A percentile compares a stretch with the other conserved stretches of the same genome.
phyloP scores from a whole-genome alignment of 2,113 vertebrate genomes.

The Nesoenas mayeri region DNA sequence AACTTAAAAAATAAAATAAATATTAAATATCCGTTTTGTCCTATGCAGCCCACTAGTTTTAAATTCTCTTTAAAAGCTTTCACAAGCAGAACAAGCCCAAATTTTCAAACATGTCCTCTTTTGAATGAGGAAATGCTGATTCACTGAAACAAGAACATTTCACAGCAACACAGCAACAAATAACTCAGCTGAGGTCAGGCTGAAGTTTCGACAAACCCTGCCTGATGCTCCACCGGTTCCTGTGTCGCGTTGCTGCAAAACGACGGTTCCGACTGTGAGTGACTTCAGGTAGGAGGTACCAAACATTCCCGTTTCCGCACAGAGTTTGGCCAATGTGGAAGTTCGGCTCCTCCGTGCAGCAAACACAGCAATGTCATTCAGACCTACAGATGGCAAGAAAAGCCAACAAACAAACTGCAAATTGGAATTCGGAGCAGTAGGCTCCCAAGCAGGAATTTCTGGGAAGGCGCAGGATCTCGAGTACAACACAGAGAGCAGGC shows the following conservation, averaged over 20 bases:
- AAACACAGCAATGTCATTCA: background rate
- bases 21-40: background rate
- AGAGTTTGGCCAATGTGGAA: background rate
- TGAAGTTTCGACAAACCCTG: background rate
- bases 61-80: background rate
- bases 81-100: background rate
- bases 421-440: background rate
- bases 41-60: background rate
- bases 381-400: background rate
- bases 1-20: background rate
- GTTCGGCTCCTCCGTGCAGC: accelerated
- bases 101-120: background rate
- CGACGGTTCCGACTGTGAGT: background rate
- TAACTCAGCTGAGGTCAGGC: background rate
- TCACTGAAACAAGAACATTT: background rate
- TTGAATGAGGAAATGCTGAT: slow-evolving; percentile 41
- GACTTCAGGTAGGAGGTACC: background rate
- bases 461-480: background rate
- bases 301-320: background rate
- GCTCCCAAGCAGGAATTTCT: background rate
- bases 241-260: background rate
- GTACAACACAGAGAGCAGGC: background rate
- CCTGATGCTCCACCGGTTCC: background rate
- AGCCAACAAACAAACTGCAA: background rate
- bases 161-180: background rate